These are phyloP conservation scores for Penelope pileata DNA, from an alignment of 2,113 vertebrate genomes.

Conservation along the genomic window DNA sequence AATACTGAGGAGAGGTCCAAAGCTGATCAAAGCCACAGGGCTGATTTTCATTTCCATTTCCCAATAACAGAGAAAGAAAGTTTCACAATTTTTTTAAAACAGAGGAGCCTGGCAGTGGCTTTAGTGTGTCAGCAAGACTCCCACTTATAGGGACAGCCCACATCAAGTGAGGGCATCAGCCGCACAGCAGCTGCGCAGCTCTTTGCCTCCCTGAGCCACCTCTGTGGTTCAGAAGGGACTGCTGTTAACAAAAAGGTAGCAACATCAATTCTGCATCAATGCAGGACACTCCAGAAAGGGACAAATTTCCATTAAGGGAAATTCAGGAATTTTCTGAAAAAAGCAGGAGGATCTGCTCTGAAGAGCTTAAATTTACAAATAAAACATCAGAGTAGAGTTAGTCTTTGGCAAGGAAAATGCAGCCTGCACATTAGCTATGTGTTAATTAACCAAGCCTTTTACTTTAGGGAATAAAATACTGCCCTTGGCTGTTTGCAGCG, in stretches of 20 bases:
- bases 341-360: neutral
- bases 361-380: neutral
- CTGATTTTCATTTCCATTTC: neutral
- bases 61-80: neutral
- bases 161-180: neutral
- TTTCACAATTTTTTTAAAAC: neutral
- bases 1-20: neutral
- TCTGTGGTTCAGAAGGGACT: neutral
- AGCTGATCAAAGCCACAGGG: neutral
- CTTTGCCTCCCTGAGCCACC: neutral
- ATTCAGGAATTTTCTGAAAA: neutral
- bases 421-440: neutral
- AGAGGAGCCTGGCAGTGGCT: neutral
- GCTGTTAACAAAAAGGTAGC: neutral
- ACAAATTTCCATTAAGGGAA: neutral
- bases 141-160: neutral
- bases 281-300: neutral
- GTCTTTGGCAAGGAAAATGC: neutral
- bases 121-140: neutral
- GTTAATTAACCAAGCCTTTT: slow-evolving; percentile 34
- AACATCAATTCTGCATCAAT: neutral
- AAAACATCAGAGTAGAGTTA: neutral
- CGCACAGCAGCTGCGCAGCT: neutral
- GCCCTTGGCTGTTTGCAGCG: slow-evolving; percentile 23
- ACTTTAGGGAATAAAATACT: slow-evolving; percentile 22